Base-by-base conservation (phyloP, 1,140 invertebrate genomes). In the Formica exsecta region DNA sequence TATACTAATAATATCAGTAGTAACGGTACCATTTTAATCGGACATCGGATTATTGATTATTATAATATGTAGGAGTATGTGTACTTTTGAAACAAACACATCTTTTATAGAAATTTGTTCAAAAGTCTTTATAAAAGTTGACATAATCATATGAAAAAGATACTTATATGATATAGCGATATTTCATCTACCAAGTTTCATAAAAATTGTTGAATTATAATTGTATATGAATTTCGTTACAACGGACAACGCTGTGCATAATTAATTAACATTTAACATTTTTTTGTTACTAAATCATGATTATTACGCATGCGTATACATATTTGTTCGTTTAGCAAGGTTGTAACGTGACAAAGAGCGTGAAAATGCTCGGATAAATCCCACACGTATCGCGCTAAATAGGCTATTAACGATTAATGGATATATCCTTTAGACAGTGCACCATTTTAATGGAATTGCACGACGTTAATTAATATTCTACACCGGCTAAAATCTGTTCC, bases 381-480 rank as follows among this genome's bases (percentile, higher is more conserved):
- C 70, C 62, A 76, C 62, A 76, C 76, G 62, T 88, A 64, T 41
- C 73, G 19, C 54, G 54, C 84, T 89, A 86, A 89, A 89, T 86
- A 89, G 87, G 25, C 79, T 77, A 61, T 61, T 75, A 73, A 62
- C 87, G 85, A 89, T 84, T 79, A 90, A 89, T 66, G 87, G 70
- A 66, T 74, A 87, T 73, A 89, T 73, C 85, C 89, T 84, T 90
- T 89, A 79, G 77, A 85, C 38, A 74, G 44, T 9, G 84, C 64
- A 54, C 68, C 32, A 84, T 89, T 90, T 90, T 90, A 90, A 90
- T 89, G 75, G 80, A 85, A 90, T 87, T 68, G 51, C 29, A 65
- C 64, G 25, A 57, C 80, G 54, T 87, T 90, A 89, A 90, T 90
- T 89, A 90, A 89, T 86, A 90, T 87, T 90, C 88, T 83, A 62